These are phyloP conservation scores for Littorina saxatilis DNA, from an alignment of 1,140 invertebrate genomes.

Conservation along the genomic window DNA sequence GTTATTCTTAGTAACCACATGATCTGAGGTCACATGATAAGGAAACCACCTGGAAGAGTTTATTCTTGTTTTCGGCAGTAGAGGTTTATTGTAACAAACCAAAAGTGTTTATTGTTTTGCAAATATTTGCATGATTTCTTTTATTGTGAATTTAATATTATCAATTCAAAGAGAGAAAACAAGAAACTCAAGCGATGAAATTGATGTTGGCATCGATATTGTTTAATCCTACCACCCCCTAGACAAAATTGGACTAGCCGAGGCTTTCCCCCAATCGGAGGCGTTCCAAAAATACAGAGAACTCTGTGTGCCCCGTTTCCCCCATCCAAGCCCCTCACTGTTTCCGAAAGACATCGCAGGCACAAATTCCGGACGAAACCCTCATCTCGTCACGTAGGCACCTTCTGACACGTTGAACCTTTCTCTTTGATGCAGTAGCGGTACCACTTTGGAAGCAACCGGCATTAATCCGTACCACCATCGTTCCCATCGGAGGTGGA, in stretches of 20 bases:
- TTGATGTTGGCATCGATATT: too few relatives aligned
- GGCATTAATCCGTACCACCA: neutral
- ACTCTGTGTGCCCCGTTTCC: neutral
- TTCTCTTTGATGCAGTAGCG: neutral
- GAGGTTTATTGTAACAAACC: too few relatives aligned
- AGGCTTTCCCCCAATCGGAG: constrained; percentile 2
- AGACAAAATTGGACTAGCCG: neutral
- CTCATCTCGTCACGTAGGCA: constrained; percentile 18
- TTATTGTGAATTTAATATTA: too few relatives aligned
- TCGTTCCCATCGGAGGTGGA: too few relatives aligned
- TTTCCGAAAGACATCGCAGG: too few relatives aligned
- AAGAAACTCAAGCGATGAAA: too few relatives aligned
- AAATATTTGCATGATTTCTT: too few relatives aligned
- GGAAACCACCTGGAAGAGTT: too few relatives aligned
- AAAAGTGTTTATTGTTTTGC: too few relatives aligned
- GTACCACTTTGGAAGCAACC: neutral
- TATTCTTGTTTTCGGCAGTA: too few relatives aligned
- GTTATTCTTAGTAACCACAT: neutral
- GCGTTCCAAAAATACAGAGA: neutral
- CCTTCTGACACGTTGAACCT: neutral
- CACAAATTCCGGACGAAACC: neutral
- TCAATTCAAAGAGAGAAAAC: too few relatives aligned
- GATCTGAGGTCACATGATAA: constrained; percentile 7
- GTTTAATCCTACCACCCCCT: neutral
- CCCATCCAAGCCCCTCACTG: too few relatives aligned